Base-by-base conservation (phyloP, 2,113 vertebrate genomes). In the Hippocampus comes region DNA sequence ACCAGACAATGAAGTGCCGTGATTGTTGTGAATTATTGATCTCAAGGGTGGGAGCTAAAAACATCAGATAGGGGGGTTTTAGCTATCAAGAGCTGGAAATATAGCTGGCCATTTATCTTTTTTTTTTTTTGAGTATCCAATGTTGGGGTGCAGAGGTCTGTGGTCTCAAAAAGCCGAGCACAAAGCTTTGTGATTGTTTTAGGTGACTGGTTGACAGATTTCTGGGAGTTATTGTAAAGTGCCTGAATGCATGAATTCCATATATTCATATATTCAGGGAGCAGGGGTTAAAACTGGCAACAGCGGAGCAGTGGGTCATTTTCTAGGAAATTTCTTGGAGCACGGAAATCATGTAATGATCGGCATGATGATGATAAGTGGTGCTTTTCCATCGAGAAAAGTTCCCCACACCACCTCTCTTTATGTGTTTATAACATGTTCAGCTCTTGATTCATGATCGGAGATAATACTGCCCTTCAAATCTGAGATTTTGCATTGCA, bases 301-400 rank as follows among this genome's bases (percentile, higher is more conserved):
- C 67, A 38, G 10, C 12, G 11, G 25, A 49, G 69, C 27, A 53
- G 25, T 23, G 61, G 60, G 46, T 69, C 38, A 66, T 79, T 75
- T 53, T 15, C 46, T 74, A 25, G 30, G 2, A 30, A 30, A 30
- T 30, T 30, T 30, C 30, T 30, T 30, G 15, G 4, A 20, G 21
- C 27, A 72, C 21, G 8, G 57, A 63, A 69, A 74, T 74, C 38
- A 17, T 53, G 46, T 41, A 68, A 79, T 71, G 30, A 51, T 55
- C 34, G 42, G 17, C 49, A 66, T 79, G 46, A 66, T 53, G 20
- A 63, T 27, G 48, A n/a, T 21, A 67, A 65, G 43, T 64, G 27
- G n/a, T 30, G 70, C 42, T 64, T 70, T 80, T 75, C 38, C 65
- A 30, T 23, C 17, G 71, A 67, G 53, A 75, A 23, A 18, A 63